phyloP scores from a whole-genome alignment of 2,888 invertebrate species.

The Ornithoptera alexandrae region DNA sequence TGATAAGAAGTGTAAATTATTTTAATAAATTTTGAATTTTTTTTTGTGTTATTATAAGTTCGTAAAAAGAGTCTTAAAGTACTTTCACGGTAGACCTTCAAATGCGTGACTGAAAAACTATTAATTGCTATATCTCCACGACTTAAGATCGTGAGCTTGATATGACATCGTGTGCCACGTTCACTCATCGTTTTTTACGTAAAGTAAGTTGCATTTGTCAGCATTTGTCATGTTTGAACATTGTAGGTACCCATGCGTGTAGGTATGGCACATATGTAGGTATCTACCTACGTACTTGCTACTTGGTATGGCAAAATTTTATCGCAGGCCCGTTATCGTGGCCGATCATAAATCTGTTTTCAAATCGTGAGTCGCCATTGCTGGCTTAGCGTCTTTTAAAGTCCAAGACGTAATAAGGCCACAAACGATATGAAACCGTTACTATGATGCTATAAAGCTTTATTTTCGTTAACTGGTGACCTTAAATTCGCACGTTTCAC shows the following conservation, averaged over 20 bases:
- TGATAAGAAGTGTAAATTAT: neutral
- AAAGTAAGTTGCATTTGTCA: conserved; percentile 2
- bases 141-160: conserved; percentile 58
- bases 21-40: neutral
- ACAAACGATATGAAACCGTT: conserved; percentile 57
- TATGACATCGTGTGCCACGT: conserved; percentile 58
- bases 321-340: conserved; percentile 78
- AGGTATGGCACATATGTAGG: neutral
- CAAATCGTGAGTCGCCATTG: conserved; percentile 74
- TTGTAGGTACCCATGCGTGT: conserved; percentile 1
- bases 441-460: conserved; percentile 54
- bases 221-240: conserved; percentile 15
- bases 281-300: conserved; percentile 40
- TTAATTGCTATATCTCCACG: conserved; percentile 54
- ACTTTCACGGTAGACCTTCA: conserved; percentile 5
- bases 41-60: neutral
- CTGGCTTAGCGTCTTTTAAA: conserved; percentile 53
- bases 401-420: conserved; percentile 38
- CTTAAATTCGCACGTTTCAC: conserved; percentile 61
- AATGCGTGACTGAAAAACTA: conserved; percentile 47
- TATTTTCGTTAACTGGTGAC: conserved; percentile 53
- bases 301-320: conserved; percentile 71
- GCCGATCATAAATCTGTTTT: conserved; percentile 79
- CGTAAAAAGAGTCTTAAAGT: neutral
- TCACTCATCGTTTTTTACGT: conserved; percentile 30